phyloP scores from a whole-genome alignment of 2,888 invertebrate species.

The Clunio marinus region DNA sequence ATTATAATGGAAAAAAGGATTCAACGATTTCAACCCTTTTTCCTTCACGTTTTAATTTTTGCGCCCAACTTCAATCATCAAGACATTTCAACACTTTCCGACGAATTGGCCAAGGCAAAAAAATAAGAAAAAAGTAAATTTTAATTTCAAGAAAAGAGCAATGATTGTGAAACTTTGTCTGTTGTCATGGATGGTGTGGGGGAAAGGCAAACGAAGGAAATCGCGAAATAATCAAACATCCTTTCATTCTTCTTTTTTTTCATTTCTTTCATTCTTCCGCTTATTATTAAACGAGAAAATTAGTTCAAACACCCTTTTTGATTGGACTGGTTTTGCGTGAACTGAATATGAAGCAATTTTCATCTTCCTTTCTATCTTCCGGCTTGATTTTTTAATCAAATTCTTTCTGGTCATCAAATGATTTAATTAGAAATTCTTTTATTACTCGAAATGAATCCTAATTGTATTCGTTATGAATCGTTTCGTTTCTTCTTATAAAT shows the following conservation, averaged over 20 bases:
- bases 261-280: not conserved
- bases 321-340: not conserved
- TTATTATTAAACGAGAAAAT: slow-evolving; percentile 12
- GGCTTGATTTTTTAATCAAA: slow-evolving; percentile 3
- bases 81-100: not conserved
- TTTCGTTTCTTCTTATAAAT: too few species aligned
- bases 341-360: not conserved
- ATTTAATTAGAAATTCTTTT: not conserved
- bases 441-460: not conserved
- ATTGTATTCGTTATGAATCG: too few species aligned
- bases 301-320: not conserved
- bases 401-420: slow-evolving; percentile 4
- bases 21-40: not conserved
- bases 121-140: not conserved
- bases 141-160: slow-evolving; percentile 11
- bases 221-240: not conserved
- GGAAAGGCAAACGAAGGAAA: not conserved
- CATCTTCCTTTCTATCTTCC: slow-evolving; percentile 4
- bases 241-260: not conserved
- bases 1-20: not conserved
- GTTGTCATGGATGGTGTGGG: not conserved
- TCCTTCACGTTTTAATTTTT: not conserved
- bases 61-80: not conserved
- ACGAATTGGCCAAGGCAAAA: not conserved
- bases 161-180: too few species aligned